Percentiles rank a stretch among this genome's conserved stretches.
Conservation (phyloP, 1,140 invertebrate genomes). For the Hesperophylax magnus region DNA sequence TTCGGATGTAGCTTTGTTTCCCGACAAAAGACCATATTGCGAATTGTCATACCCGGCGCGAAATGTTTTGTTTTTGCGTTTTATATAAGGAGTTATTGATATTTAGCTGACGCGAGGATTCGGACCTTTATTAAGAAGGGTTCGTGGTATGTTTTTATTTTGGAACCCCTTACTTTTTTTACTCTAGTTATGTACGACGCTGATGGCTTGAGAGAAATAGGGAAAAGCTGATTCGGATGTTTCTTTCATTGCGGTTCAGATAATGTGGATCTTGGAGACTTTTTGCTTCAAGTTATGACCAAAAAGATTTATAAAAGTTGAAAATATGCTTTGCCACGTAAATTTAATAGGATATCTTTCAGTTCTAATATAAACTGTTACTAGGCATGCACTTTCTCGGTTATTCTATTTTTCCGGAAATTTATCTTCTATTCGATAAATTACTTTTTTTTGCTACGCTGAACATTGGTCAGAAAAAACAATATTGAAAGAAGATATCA, state of each 20-base stretch:
- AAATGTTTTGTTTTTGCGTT: conserved; percentile 43
- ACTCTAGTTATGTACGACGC: conserved; percentile 23
- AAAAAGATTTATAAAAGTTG: conserved; percentile 7
- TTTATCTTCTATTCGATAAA: too few relatives aligned
- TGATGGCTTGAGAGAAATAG: conserved; percentile 26
- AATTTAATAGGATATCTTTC: not conserved
- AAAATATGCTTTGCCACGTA: not conserved
- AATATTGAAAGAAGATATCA: too few relatives aligned
- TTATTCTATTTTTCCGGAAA: too few relatives aligned
- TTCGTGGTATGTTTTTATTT: conserved; percentile 36
- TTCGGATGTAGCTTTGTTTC: conserved; percentile 13
- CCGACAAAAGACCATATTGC: conserved; percentile 33
- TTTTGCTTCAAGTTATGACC: not conserved
- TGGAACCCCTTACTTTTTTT: conserved; percentile 7
- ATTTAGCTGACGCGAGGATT: conserved; percentile 42
- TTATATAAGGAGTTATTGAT: conserved; percentile 50
- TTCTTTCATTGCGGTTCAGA: conserved; percentile 28
- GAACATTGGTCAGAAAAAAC: too few relatives aligned
- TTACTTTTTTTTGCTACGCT: too few relatives aligned
- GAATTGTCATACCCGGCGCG: conserved; percentile 34
- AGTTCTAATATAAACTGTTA: too few relatives aligned
- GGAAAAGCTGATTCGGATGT: conserved; percentile 25
- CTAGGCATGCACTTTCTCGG: too few relatives aligned
- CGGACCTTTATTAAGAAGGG: conserved; percentile 44
- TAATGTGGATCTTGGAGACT: conserved; percentile 1